phyloP scores from a whole-genome alignment of 2,888 invertebrate genomes.

The Petrophora chlorosata region DNA sequence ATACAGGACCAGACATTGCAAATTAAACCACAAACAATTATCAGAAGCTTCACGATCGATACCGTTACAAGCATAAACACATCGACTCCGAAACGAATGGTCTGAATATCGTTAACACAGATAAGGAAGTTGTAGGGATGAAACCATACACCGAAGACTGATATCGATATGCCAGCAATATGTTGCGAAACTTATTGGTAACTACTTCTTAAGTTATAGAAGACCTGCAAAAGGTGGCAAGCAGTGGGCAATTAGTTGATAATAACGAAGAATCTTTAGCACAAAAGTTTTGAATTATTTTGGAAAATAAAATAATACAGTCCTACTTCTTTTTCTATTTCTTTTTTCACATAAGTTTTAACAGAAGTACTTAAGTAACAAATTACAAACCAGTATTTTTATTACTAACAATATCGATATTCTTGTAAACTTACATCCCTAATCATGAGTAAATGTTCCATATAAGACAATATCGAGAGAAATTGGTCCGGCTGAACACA shows the following conservation, averaged over 20 bases:
- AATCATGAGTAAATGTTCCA: constrained; percentile 40
- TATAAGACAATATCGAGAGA: constrained; percentile 36
- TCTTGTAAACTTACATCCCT: constrained; percentile 1
- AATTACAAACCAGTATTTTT: no score
- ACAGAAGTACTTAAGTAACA: no score
- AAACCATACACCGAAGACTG: neutral
- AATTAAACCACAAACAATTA: constrained; percentile 14
- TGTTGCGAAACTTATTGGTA: neutral
- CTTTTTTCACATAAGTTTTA: no score
- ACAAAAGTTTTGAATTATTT: no score
- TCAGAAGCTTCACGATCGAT: constrained; percentile 2
- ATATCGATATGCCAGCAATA: constrained; percentile 19
- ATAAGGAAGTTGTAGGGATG: constrained; percentile 19
- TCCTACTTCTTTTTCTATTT: no score
- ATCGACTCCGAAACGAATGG: constrained; percentile 18
- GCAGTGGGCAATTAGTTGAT: no score
- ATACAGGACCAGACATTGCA: neutral
- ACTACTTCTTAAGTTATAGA: no score
- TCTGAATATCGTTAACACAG: constrained; percentile 31
- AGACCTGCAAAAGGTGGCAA: no score
- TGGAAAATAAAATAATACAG: no score
- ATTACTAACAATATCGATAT: constrained; percentile 20
- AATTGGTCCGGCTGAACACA: constrained; percentile 44
- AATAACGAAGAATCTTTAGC: no score
- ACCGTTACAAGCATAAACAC: constrained; percentile 29